Base-by-base conservation (phyloP, 2,888 invertebrate genomes). In the Eupithecia insigniata region DNA sequence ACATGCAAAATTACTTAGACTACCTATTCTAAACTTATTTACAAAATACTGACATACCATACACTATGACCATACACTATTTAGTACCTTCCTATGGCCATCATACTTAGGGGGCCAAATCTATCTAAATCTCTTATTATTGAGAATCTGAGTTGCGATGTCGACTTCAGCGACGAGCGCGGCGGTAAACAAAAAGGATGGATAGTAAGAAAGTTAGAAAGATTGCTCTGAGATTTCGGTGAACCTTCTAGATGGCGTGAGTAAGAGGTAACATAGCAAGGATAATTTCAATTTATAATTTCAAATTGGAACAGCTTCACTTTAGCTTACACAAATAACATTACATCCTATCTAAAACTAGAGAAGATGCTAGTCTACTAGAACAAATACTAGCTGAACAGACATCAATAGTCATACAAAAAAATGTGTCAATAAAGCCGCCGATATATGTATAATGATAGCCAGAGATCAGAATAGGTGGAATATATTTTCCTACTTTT, bases 1-100 rank as follows among this genome's bases (percentile, higher is more conserved):
- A 67, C 66, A 73, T 58, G 66, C 46, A 72, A 22, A 51, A 51
- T 72, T 58, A 73, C 30, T 66, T 58, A 8, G 12, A 34, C 67
- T 64, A n/a, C n/a, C n/a, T n/a, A 70, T 58, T 75, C 70, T 55
- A 39, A 18, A 66, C 16, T 66, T 62, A 75, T 72, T 46, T 69
- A 72, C 67, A 73, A 70, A 76, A 76, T 68, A 72, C 73, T 70
- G 73, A 46, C 26, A 65, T 1, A 14, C 55, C 26, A 26, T 55
- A 55, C 12, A 26, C 26, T 12, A 26, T 12, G 22, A 51, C 22
- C 51, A n/a, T 30, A 60, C n/a, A n/a, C n/a, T 30, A 30, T 0
- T 5, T 8, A 46, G n/a, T 1, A n/a, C 7, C 8, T 51, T n/a
- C n/a, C n/a, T 51, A 51, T 51, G 12, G 30, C 60, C 18, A 30